These are phyloP conservation scores for Furcula furcula DNA, from an alignment of 2,888 invertebrate species.

Conservation along the genomic window DNA sequence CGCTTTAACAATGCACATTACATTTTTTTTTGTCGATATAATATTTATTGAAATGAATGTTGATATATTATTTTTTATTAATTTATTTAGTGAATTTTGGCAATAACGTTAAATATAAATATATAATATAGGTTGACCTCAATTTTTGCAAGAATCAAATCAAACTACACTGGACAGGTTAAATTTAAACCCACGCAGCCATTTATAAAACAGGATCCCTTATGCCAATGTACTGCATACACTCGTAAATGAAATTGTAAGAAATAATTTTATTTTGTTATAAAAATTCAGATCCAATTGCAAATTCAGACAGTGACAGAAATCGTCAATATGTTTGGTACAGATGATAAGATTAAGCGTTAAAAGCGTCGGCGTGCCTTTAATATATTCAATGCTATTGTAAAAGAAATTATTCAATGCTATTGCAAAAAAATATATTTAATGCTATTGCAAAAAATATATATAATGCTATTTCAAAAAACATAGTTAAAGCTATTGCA, in stretches of 20 bases:
- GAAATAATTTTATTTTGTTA: conserved; percentile 42
- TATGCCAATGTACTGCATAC: conserved; percentile 20
- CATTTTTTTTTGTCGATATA: no score
- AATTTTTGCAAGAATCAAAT: not conserved
- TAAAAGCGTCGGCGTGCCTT: no score
- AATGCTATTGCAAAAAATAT: no score
- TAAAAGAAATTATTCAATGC: no score
- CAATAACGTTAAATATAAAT: not conserved
- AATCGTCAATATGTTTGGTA: conserved; percentile 14
- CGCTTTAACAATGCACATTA: no score
- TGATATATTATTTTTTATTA: no score
- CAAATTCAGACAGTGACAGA: conserved; percentile 24
- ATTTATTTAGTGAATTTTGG: no score
- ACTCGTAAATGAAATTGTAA: conserved; percentile 53
- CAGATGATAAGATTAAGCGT: conserved; percentile 19
- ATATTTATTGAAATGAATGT: no score
- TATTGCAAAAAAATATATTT: no score
- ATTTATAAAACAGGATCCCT: conserved; percentile 8
- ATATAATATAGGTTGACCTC: not conserved
- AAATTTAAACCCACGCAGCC: conserved; percentile 9
- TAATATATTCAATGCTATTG: no score
- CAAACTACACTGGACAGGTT: not conserved
- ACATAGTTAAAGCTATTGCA: no score
- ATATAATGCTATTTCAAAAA: no score
- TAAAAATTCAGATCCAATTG: conserved; percentile 35